Conservation (phyloP, 2,113 vertebrate species). For the Gallinago jamesoni region DNA sequence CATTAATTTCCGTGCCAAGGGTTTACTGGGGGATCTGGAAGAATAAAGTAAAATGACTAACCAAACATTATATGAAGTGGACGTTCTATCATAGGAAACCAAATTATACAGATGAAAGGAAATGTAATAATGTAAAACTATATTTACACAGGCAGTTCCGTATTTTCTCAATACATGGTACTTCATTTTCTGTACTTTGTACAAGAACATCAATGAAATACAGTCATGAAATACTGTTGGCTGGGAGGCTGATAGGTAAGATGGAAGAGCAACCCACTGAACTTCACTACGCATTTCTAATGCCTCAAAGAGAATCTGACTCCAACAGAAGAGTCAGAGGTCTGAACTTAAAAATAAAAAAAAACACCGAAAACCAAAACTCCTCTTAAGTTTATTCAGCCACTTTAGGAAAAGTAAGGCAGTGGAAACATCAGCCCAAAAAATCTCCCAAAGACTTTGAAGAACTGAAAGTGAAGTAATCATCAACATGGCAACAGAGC, state of each 20-base stretch:
- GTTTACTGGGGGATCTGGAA: conserved; percentile 94
- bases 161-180: neutral
- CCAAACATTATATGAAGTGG: neutral
- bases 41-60: conserved; percentile 21
- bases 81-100: neutral
- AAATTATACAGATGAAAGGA: neutral
- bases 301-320: neutral
- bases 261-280: neutral
- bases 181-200: neutral
- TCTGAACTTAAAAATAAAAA: neutral
- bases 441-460: neutral
- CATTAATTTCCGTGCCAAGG: conserved; percentile 88
- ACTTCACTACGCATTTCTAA: neutral
- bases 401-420: neutral
- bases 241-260: neutral
- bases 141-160: neutral
- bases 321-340: neutral
- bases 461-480: neutral
- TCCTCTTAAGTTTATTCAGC: neutral
- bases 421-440: neutral
- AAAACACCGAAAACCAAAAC: neutral
- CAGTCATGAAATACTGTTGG: neutral
- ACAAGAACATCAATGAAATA: neutral
- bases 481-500: neutral
- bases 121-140: neutral